Base-by-base conservation (phyloP, 2,797 vertebrate species). In the Pseudomugil gertrudae region DNA sequence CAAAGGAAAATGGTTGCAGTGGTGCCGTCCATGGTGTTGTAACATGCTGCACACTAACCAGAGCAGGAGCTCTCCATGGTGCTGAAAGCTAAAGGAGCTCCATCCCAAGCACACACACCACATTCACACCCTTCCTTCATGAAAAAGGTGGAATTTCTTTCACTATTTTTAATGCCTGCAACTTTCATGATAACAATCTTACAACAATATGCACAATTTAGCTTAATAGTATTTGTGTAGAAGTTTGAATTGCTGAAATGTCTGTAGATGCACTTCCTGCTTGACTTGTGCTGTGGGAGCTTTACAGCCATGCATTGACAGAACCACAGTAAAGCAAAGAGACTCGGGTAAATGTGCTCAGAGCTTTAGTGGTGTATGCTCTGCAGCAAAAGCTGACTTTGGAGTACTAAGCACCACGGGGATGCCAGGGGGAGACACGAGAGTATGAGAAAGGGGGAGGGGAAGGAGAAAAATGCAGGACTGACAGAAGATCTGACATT, bases 301-400 rank as follows among this genome's bases (percentile, higher is more conserved):
- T 85, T 88, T 84, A 68, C 84, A 85, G 87, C 83, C 84, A 82
- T 90, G 88, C 83, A 43, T 87, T 86, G 88, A 87, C 87, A 87
- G 86, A 82, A 77, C 59, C 81, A 80, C 57, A 77, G 84, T 73
- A 81, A 85, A 88, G 87, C 73, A 86, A 83, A 84, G 76, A 87
- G 85, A 83, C 80, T 84, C 63, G 80, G 81, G 80, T 83, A 89
- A 81, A 89, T 80, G 83, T 87, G 83, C 85, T 88, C 87, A 84
- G 81, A 90, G 87, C 79, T 87, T 90, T 87, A 87, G 82, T 76
- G 80, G 83, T 57, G 78, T 84, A 82, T 82, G 80, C 78, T 78
- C 85, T 84, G 87, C 84, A 84, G 87, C 81, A 78, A 81, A 86
- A 87, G 84, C 84, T 84, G 84, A 90, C 84, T 89, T 87, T 69